These are phyloP conservation scores for Nematolebias whitei DNA, from an alignment of 2,113 vertebrate species.

Conservation along the genomic window DNA sequence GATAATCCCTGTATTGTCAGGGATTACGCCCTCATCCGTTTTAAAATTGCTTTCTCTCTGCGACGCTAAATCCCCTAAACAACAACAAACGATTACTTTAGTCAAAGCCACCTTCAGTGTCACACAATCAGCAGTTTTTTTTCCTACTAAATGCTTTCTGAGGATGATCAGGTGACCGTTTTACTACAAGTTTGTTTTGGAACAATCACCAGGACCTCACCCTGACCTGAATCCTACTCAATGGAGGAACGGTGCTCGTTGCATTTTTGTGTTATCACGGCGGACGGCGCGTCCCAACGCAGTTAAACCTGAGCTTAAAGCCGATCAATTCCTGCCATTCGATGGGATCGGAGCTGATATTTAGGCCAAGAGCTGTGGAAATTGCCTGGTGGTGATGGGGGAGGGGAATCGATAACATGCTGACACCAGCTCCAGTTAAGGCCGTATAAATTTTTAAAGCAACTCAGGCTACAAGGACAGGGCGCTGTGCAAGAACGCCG, in stretches of 20 bases:
- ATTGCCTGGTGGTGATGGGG: slow-evolving; percentile 56
- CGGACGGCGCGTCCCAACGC: slow-evolving; percentile 8
- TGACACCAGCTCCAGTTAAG: slow-evolving; percentile 35
- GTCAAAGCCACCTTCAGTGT: slow-evolving; percentile 52
- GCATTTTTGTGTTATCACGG: background rate
- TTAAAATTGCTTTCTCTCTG: slow-evolving; percentile 77
- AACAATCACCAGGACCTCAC: slow-evolving; percentile 7
- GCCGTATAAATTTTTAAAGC: slow-evolving; percentile 39
- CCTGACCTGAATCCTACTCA: background rate
- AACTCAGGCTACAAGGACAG: slow-evolving; percentile 23
- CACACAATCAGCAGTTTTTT: slow-evolving; percentile 38
- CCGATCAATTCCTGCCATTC: slow-evolving; percentile 42
- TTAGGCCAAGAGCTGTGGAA: slow-evolving; percentile 69
- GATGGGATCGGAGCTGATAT: slow-evolving; percentile 62
- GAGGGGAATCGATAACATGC: slow-evolving; percentile 62
- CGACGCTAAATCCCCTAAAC: slow-evolving; percentile 74
- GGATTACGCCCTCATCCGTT: slow-evolving; percentile 78
- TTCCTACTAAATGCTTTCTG: slow-evolving; percentile 37
- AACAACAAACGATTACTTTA: slow-evolving; percentile 74
- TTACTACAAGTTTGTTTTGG: slow-evolving; percentile 34
- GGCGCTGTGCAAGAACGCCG: background rate
- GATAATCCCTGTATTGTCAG: slow-evolving; percentile 77
- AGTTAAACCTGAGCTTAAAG: slow-evolving; percentile 24
- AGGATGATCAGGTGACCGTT: slow-evolving; percentile 52
- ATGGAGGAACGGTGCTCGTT: background rate